These are phyloP conservation scores for Pecten maximus DNA, from an alignment of 2,888 invertebrate genomes.

Conservation along the genomic window DNA sequence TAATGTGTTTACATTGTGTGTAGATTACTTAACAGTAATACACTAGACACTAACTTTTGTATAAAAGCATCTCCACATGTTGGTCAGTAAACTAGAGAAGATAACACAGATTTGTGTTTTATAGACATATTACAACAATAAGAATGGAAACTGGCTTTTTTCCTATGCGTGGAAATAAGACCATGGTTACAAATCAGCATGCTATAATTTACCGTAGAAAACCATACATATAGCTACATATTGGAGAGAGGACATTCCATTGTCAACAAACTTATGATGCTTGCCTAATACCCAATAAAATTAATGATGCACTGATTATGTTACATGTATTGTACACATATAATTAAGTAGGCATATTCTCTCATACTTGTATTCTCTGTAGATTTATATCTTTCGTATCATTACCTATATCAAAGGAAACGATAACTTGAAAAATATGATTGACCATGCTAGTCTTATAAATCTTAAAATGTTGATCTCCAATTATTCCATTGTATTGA, in stretches of 20 bases:
- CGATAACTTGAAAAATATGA: too few relatives aligned
- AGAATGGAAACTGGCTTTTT: background rate
- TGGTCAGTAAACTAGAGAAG: background rate
- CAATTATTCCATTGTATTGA: too few relatives aligned
- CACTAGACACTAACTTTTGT: background rate
- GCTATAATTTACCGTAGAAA: background rate
- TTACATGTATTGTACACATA: too few relatives aligned
- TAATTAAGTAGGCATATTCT: too few relatives aligned
- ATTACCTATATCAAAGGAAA: too few relatives aligned
- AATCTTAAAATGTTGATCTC: too few relatives aligned
- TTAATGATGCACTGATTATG: background rate
- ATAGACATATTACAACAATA: background rate
- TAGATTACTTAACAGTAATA: too few relatives aligned
- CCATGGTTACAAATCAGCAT: background rate
- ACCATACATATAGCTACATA: background rate
- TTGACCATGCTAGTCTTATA: too few relatives aligned
- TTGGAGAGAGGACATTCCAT: background rate
- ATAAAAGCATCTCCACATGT: background rate
- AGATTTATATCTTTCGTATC: too few relatives aligned
- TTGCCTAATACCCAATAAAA: background rate
- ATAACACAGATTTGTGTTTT: background rate
- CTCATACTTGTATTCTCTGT: too few relatives aligned
- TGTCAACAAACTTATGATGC: background rate
- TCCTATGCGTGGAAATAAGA: background rate
- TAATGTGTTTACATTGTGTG: background rate